Base-by-base conservation (phyloP, 1,140 invertebrate genomes). In the Papilio aristodemus region DNA sequence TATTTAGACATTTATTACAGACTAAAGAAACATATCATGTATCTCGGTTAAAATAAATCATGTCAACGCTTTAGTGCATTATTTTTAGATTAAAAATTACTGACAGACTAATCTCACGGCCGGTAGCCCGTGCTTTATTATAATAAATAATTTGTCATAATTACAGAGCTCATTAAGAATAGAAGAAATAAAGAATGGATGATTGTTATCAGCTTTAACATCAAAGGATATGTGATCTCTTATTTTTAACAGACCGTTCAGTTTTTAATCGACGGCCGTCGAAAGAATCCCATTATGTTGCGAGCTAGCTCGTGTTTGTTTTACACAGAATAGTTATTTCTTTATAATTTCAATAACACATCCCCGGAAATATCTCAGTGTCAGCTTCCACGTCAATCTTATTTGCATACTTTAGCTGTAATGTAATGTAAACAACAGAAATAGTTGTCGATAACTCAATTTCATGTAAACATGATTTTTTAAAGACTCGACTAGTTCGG, bases 401-500 rank as follows among this genome's bases (percentile, higher is more conserved):
- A 39, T 63, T 63, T 66, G 62, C 41, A 46, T 66, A 43, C 27
- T 19, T 66, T 32, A 4, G 25, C 41, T 38, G 60, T 71, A 50
- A 74, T 74, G 68, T 69, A 68, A 67, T 70, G 70, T 67, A 71
- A 74, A 72, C 70, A 74, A 13, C 36, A n/a, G 7, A 64, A 25
- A 68, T 59, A 50, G 4, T 57, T 68, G 70, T 67, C 70, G 70
- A 76, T 77, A 79, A 70, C n/a, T 75, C 67, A 77, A 69, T 73
- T 73, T 75, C 27, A 14, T 71, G 72, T 77, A 75, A 77, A 77
- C 74, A 79, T 79, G 71, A 14, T 74, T 69, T 74, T 71, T 64
- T 57, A 58, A 75, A 73, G 54, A 75, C 62, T 70, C 50, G 59
- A 32, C 27, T 32, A 32, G 17, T 39, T 59, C 27, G 14, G 58